A percentile compares a stretch with the other conserved stretches of the same genome.
Conservation (phyloP, 2,113 vertebrate species). For the Capreolus pygargus region DNA sequence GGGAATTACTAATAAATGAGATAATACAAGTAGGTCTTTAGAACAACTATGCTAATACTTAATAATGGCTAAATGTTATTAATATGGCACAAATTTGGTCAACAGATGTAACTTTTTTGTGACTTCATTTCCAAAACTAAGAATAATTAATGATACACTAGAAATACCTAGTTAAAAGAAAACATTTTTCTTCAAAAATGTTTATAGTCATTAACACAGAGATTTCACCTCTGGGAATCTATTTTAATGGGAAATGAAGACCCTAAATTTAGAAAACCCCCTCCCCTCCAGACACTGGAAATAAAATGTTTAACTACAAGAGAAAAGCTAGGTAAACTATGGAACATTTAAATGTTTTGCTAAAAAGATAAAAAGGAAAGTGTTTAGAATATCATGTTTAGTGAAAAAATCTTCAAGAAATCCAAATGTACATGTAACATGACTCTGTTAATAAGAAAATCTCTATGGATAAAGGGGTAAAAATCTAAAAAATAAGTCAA, state of each 20-base stretch:
- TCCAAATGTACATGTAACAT: not conserved
- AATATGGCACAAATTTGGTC: not conserved
- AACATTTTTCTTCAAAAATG: not conserved
- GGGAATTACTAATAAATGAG: not conserved
- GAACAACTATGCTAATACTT: not conserved
- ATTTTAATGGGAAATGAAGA: not conserved
- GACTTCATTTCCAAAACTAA: not conserved
- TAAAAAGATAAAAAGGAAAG: not conserved
- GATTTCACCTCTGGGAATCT: not conserved
- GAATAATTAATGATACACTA: slow-evolving; percentile 20
- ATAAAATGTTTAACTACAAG: not conserved
- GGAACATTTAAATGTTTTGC: not conserved
- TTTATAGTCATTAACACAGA: not conserved
- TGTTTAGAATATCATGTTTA: not conserved
- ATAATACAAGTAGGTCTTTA: not conserved
- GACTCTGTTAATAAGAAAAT: not conserved
- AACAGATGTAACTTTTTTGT: not conserved
- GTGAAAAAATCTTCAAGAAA: not conserved
- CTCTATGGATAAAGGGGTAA: not conserved
- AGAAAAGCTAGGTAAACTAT: not conserved
- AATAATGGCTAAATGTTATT: not conserved
- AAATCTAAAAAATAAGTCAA: not conserved
- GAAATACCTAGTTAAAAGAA: not conserved
- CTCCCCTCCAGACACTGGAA: not conserved
- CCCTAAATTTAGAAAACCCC: not conserved